phyloP scores from a whole-genome alignment of 30 jellyfish, hydroid and myxozoan species.

The Hydra vulgaris region DNA sequence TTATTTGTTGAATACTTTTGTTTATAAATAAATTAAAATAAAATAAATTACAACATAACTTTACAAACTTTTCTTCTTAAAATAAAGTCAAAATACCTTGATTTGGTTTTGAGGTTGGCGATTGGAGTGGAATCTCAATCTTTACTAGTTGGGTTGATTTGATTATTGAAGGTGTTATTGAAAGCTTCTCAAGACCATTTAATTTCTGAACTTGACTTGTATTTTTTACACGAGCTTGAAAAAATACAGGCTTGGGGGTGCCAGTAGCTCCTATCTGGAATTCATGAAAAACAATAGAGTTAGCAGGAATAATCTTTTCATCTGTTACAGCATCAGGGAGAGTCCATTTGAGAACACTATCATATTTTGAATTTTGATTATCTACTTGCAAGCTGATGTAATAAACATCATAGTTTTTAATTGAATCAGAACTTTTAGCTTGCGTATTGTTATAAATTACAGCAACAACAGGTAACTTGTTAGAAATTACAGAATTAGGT shows the following conservation, averaged over 20 bases:
- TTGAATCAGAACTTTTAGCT: not conserved
- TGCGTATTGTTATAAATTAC: not conserved
- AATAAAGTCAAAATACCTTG: not conserved
- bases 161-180: slow-evolving; percentile 41
- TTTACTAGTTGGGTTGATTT: slow-evolving; percentile 14
- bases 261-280: slow-evolving; percentile 38
- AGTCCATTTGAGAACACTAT: slow-evolving; percentile 36
- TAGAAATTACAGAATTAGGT: no score
- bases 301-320: slow-evolving; percentile 57
- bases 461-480: not conserved
- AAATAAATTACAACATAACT: no score
- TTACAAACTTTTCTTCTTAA: no score
- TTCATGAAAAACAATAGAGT: slow-evolving; percentile 42
- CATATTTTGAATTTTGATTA: slow-evolving; percentile 49
- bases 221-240: slow-evolving; percentile 54
- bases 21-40: no score
- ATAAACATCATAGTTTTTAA: slow-evolving; percentile 18
- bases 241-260: slow-evolving; percentile 48
- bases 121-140: not conserved
- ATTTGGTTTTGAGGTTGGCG: not conserved
- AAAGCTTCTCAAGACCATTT: slow-evolving; percentile 38
- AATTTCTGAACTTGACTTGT: slow-evolving; percentile 35
- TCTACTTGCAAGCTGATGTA: slow-evolving; percentile 51
- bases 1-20: no score
- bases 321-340: slow-evolving; percentile 30